Evolutionary conservation across 2,888 invertebrate genomes (phyloP).

Genomic region (Balanococcus diminutus): DNA sequence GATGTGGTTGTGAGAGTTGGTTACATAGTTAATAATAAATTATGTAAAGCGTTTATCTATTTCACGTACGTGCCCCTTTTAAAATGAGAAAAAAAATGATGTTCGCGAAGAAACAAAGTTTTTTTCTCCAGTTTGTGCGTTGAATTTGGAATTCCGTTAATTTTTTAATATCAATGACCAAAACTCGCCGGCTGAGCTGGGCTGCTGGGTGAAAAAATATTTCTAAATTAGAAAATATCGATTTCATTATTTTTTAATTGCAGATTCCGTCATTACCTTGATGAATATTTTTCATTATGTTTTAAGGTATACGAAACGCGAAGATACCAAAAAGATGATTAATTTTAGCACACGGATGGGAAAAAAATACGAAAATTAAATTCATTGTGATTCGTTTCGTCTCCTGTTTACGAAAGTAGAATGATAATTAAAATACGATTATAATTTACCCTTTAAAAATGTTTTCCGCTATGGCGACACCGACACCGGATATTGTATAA

Average conservation of each 20-base stretch:
- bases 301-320: neutral
- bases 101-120: neutral
- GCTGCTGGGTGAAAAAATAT: slow-evolving; percentile 13
- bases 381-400: slow-evolving; percentile 47
- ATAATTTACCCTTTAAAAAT: slow-evolving; percentile 39
- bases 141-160: slow-evolving; percentile 26
- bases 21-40: slow-evolving; percentile 25
- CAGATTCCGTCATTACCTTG: slow-evolving; percentile 40
- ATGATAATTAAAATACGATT: slow-evolving; percentile 50
- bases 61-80: neutral
- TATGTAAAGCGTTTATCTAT: neutral
- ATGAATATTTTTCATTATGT: slow-evolving; percentile 45
- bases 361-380: slow-evolving; percentile 40
- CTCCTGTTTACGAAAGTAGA: slow-evolving; percentile 46
- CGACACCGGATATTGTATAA: slow-evolving; percentile 7
- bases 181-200: neutral
- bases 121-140: neutral
- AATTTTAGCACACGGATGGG: neutral
- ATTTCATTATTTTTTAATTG: slow-evolving; percentile 47
- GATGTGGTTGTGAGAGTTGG: neutral
- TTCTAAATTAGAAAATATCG: neutral
- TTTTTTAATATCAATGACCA: slow-evolving; percentile 19
- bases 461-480: slow-evolving; percentile 19
- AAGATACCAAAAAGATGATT: slow-evolving; percentile 20
- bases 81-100: no score